Conservation (phyloP, 2,113 vertebrate genomes). For the Ramphastos sulfuratus region DNA sequence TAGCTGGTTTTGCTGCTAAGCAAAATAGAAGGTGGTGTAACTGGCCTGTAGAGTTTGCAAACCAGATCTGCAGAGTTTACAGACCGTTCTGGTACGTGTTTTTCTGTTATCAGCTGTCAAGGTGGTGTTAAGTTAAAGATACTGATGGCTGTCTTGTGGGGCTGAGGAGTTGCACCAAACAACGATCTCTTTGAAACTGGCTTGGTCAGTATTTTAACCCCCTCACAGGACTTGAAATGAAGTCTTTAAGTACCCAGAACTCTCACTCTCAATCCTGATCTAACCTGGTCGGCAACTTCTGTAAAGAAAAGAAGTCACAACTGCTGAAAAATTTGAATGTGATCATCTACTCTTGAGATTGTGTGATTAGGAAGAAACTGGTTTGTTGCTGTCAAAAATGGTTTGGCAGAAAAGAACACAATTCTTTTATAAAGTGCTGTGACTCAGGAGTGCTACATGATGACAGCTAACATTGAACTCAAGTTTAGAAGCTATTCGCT, state of each 20-base stretch:
- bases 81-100: not conserved
- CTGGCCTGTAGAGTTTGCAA: not conserved
- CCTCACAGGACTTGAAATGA: not conserved
- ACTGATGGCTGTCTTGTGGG: rapidly evolving
- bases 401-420: not conserved
- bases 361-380: not conserved
- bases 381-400: not conserved
- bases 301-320: not conserved
- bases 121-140: not conserved
- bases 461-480: not conserved
- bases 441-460: not conserved
- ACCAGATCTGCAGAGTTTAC: not conserved
- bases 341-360: not conserved
- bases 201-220: not conserved
- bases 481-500: not conserved
- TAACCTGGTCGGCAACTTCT: not conserved
- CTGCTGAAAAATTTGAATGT: not conserved
- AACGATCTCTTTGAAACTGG: not conserved
- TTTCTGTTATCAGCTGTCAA: not conserved
- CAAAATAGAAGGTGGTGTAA: slow-evolving; percentile 2
- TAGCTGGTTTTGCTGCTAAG: slow-evolving; percentile 35
- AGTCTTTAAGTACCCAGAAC: not conserved
- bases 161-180: not conserved
- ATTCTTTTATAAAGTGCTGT: not conserved
- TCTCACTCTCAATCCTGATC: not conserved